These are phyloP conservation scores for Leptonema lineaticorne DNA, from an alignment of 1,140 invertebrate species.

Conservation along the genomic window DNA sequence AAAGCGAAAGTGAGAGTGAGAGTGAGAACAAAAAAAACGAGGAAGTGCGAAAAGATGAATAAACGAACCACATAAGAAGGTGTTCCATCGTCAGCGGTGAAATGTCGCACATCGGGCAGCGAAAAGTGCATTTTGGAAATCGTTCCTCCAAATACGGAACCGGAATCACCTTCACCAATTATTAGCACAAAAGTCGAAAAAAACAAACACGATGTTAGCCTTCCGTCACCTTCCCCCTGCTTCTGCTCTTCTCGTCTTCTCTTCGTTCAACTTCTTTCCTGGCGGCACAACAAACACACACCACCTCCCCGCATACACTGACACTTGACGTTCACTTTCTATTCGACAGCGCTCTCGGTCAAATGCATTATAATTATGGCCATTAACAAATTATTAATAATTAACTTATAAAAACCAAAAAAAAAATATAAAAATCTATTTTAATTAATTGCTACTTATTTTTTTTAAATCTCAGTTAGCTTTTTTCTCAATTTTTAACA, in stretches of 20 bases:
- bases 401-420: background rate
- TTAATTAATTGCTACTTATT: no score
- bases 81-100: background rate
- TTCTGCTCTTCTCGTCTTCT: no score
- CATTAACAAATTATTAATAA: background rate
- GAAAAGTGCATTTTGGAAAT: slow-evolving; percentile 17
- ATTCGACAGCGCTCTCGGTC: background rate
- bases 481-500: no score
- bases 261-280: background rate
- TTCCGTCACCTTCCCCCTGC: background rate
- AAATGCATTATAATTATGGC: background rate
- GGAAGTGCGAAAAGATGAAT: no score
- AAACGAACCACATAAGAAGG: slow-evolving; percentile 19
- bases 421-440: background rate
- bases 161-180: background rate
- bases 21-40: no score
- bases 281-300: background rate
- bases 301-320: background rate
- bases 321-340: background rate
- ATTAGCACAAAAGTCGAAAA: no score
- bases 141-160: background rate
- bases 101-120: slow-evolving; percentile 7
- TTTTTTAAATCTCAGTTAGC: no score
- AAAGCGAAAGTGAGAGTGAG: no score
- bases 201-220: background rate